A percentile compares a stretch with the other conserved stretches of the same genome.
phyloP scores from a whole-genome alignment of 2,888 invertebrate genomes.

The Caradrina kadenii region DNA sequence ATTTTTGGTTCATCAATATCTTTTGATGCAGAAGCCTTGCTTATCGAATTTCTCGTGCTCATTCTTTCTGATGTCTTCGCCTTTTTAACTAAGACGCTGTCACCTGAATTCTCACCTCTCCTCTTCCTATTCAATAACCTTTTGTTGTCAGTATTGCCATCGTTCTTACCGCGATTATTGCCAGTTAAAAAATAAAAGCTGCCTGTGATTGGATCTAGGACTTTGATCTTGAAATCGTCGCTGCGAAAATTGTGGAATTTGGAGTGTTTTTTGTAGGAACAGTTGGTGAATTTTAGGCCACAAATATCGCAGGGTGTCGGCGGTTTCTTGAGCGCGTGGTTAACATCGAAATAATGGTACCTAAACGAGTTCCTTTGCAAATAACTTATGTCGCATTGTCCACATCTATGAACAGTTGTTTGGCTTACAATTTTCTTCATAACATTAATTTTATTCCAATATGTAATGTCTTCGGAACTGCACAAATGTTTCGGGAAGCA shows the following conservation, averaged over 20 bases:
- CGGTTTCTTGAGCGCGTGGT: conserved; percentile 11
- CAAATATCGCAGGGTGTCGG: conserved; percentile 16
- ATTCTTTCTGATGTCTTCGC: conserved; percentile 2
- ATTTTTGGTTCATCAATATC: conserved; percentile 5
- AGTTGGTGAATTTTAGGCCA: conserved; percentile 36
- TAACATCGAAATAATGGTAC: neutral
- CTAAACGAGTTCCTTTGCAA: conserved; percentile 19
- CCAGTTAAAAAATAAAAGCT: conserved; percentile 15
- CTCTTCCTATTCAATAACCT: conserved; percentile 7
- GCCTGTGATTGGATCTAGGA: conserved; percentile 16
- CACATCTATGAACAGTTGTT: conserved; percentile 21
- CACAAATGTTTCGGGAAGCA: conserved; percentile 24
- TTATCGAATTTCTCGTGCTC: neutral
- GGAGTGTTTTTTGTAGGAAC: conserved; percentile 21
- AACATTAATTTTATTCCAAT: conserved; percentile 12
- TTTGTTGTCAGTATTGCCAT: neutral
- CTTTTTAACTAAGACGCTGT: neutral
- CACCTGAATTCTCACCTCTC: neutral
- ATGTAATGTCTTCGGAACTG: neutral
- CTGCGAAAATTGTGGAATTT: neutral
- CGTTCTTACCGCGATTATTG: neutral
- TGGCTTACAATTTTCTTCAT: neutral
- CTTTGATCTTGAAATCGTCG: conserved; percentile 37
- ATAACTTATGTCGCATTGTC: conserved; percentile 30
- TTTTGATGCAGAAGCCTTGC: conserved; percentile 16